These are phyloP conservation scores for Autographa gamma DNA, from an alignment of 2,888 invertebrate species.

Conservation along the genomic window DNA sequence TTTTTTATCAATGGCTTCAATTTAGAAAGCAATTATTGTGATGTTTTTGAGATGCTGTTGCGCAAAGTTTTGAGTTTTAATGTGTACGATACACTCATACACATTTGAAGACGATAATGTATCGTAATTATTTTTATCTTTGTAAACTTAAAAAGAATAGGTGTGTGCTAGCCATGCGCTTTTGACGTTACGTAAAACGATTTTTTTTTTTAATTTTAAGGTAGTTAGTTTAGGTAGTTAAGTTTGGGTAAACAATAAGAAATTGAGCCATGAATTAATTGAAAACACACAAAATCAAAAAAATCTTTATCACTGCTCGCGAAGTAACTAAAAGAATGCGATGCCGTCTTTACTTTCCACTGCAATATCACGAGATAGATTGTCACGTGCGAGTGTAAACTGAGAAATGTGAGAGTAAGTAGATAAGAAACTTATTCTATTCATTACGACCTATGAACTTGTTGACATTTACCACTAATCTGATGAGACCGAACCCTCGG, in stretches of 20 bases:
- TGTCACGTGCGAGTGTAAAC: background rate
- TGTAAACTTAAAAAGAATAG: no score
- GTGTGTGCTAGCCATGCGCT: no score
- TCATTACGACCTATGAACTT: background rate
- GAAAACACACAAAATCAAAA: no score
- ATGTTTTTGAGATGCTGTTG: constrained; percentile 3
- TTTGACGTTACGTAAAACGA: no score
- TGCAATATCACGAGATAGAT: background rate
- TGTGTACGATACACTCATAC: background rate
- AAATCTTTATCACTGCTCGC: background rate
- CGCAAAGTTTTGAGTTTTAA: background rate
- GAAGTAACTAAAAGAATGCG: background rate
- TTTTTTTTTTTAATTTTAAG: no score
- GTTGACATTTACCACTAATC: background rate
- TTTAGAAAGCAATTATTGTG: background rate
- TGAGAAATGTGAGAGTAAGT: background rate
- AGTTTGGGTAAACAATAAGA: no score
- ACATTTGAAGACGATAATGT: background rate
- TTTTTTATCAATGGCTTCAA: constrained; percentile 25
- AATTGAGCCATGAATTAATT: no score
- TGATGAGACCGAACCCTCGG: background rate
- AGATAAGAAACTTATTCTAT: background rate
- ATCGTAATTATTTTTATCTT: background rate
- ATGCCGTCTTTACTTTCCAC: background rate
- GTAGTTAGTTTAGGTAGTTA: no score